A percentile compares a stretch with the other conserved stretches of the same genome.
Conservation (phyloP, 92 coral and sea anemone genomes). For the Galaxea fascicularis region DNA sequence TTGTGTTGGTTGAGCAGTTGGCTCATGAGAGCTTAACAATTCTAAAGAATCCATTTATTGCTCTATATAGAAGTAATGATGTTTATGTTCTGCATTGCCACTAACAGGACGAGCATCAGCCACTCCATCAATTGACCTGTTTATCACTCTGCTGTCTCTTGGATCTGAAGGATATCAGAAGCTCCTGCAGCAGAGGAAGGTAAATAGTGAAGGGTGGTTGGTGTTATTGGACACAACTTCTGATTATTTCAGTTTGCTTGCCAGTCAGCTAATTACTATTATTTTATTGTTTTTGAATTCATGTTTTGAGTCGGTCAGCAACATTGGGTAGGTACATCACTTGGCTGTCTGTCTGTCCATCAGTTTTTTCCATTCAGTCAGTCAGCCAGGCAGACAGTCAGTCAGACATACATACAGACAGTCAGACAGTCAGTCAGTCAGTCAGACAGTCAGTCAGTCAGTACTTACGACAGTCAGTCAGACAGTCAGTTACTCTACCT, state of each 20-base stretch:
- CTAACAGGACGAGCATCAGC: conserved; percentile 95
- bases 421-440: background rate
- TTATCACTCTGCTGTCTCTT: conserved; percentile 87
- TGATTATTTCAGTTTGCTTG: background rate
- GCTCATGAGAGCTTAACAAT: no score
- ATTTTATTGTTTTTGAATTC: background rate
- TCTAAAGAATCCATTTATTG: no score
- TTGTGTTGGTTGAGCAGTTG: no score
- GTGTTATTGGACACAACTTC: background rate
- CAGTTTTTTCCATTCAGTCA: background rate
- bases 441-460: background rate
- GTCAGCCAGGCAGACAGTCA: background rate
- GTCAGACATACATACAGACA: background rate
- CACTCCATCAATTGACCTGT: conserved; percentile 92
- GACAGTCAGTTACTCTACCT: background rate
- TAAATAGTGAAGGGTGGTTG: background rate
- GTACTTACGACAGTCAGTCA: background rate
- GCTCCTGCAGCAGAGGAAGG: conserved; percentile 89
- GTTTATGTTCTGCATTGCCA: background rate
- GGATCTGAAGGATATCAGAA: conserved; percentile 90
- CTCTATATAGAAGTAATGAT: no score
- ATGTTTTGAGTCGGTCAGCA: no score
- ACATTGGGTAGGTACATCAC: no score
- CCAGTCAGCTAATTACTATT: background rate
- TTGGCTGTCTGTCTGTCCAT: no score